Percentiles rank a stretch among this genome's conserved stretches.
Evolutionary conservation across 2,888 invertebrate genomes (phyloP).

Genomic region (Thalpophila matura): DNA sequence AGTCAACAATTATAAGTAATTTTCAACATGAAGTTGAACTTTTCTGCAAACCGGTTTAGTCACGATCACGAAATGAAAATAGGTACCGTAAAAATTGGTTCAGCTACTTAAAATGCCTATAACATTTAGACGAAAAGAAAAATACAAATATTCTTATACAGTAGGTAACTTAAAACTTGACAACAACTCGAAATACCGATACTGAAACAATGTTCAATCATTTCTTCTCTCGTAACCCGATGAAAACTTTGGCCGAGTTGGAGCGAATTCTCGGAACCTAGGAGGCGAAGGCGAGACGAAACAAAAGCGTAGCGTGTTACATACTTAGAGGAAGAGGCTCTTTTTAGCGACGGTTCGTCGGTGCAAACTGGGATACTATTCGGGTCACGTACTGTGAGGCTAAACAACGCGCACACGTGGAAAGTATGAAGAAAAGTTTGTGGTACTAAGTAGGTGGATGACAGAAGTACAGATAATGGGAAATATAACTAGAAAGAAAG

Average conservation of each 20-base stretch:
- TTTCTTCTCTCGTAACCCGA: constrained; percentile 29
- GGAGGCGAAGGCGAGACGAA: constrained; percentile 14
- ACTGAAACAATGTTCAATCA: constrained; percentile 37
- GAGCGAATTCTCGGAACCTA: constrained; percentile 17
- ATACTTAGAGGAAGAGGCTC: constrained; percentile 32
- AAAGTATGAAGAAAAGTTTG: constrained; percentile 56
- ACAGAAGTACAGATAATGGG: constrained; percentile 32
- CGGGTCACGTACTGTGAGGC: constrained; percentile 59
- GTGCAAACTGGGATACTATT: constrained; percentile 45
- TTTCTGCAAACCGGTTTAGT: too few relatives aligned
- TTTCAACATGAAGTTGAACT: too few relatives aligned
- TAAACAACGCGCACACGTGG: constrained; percentile 63
- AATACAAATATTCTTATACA: constrained; percentile 3
- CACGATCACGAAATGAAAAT: background rate
- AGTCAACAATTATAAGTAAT: background rate
- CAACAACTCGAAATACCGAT: constrained; percentile 3
- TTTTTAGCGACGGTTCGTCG: constrained; percentile 30
- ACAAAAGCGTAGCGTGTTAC: constrained; percentile 47
- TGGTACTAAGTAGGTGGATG: background rate
- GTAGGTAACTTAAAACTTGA: constrained; percentile 18
- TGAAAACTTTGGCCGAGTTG: constrained; percentile 39
- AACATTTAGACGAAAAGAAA: background rate
- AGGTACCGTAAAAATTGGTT: background rate
- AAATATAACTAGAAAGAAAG: too few relatives aligned
- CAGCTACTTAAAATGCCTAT: background rate